Conservation (phyloP, 1,140 invertebrate genomes). For the Nymphalis io region DNA sequence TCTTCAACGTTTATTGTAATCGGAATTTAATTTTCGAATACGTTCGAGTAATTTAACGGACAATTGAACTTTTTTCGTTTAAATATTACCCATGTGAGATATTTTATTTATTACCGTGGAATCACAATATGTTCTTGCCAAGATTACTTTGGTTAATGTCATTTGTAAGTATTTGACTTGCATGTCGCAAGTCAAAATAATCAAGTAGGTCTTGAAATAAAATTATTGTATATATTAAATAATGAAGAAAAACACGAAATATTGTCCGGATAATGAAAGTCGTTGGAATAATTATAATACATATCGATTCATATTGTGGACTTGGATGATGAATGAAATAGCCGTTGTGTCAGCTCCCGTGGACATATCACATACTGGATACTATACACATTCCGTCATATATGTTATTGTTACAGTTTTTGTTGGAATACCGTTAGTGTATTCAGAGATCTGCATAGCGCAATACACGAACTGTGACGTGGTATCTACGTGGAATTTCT, state of each 20-base stretch:
- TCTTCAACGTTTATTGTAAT: slow-evolving; percentile 61
- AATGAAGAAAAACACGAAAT: slow-evolving; percentile 27
- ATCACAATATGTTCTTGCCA: too few relatives aligned
- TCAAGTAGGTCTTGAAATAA: not conserved
- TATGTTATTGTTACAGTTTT: slow-evolving; percentile 56
- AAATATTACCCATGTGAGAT: not conserved
- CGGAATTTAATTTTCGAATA: slow-evolving; percentile 56
- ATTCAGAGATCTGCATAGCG: slow-evolving; percentile 71
- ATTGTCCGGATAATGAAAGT: slow-evolving; percentile 38
- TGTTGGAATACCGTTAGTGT: slow-evolving; percentile 65
- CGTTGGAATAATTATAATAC: slow-evolving; percentile 59
- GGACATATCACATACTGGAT: slow-evolving; percentile 61
- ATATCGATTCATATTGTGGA: slow-evolving; percentile 64
- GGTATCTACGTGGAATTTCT: slow-evolving; percentile 66
- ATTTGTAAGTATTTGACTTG: too few relatives aligned
- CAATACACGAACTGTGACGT: slow-evolving; percentile 66
- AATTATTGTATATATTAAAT: slow-evolving; percentile 8
- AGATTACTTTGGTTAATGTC: too few relatives aligned
- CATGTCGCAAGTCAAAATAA: not conserved
- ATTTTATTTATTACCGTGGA: too few relatives aligned
- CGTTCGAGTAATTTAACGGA: slow-evolving; percentile 31
- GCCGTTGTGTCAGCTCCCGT: slow-evolving; percentile 51
- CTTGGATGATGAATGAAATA: slow-evolving; percentile 68
- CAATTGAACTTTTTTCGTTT: slow-evolving; percentile 7
- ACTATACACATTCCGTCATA: slow-evolving; percentile 51